Conservation (phyloP, 1,140 invertebrate species). For the Pogonomyrmex californicus region DNA sequence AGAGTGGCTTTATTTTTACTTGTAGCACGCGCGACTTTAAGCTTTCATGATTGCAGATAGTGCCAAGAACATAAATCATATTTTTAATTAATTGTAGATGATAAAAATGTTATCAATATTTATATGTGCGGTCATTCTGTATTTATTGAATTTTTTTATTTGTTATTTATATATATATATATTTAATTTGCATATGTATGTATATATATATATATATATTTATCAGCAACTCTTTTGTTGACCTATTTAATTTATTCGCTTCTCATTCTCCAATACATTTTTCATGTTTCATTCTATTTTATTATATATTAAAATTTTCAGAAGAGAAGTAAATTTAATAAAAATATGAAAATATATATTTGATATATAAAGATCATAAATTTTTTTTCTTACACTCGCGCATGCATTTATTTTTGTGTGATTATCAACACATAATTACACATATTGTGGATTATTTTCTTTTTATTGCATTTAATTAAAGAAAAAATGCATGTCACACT, state of each 20-base stretch:
- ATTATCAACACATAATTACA: background rate
- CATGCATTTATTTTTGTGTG: background rate
- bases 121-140: slow-evolving; percentile 22
- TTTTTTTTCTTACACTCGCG: background rate
- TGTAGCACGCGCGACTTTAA: too few species aligned
- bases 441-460: background rate
- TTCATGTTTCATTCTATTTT: too few species aligned
- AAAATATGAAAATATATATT: background rate
- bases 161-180: background rate
- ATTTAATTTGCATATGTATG: slow-evolving; percentile 13
- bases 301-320: background rate
- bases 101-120: slow-evolving; percentile 11
- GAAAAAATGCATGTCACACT: slow-evolving; percentile 7
- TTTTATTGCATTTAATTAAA: slow-evolving; percentile 20
- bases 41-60: background rate
- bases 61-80: background rate
- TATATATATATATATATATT: background rate
- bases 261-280: too few species aligned
- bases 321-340: background rate
- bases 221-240: slow-evolving; percentile 8
- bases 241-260: slow-evolving; percentile 20
- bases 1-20: background rate
- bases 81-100: background rate
- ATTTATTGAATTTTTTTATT: slow-evolving; percentile 41
- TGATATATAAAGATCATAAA: background rate